Percentiles rank a stretch among this genome's conserved stretches.
phyloP scores from a whole-genome alignment of 2,113 vertebrate species.

The Anolis carolinensis region DNA sequence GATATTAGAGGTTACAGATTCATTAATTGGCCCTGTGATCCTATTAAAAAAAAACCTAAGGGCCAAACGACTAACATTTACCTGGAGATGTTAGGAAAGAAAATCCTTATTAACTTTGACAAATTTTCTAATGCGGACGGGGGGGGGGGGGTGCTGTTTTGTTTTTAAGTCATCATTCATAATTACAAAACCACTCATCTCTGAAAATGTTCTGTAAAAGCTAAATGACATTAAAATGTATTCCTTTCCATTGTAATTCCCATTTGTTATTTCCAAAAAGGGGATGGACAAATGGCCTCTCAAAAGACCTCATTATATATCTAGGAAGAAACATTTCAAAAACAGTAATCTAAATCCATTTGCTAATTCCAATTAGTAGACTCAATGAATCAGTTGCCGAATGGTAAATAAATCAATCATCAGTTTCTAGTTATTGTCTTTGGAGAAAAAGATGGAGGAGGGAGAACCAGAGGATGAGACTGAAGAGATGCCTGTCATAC shows the following conservation, averaged over 20 bases:
- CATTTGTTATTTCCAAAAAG: neutral
- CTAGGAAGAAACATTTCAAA: too few relatives aligned
- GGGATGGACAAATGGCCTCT: neutral
- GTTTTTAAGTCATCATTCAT: constrained; percentile 56
- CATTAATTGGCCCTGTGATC: neutral
- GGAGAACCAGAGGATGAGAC: neutral
- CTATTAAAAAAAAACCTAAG: neutral
- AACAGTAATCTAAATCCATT: too few relatives aligned
- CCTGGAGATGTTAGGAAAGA: constrained; percentile 35
- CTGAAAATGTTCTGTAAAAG: constrained; percentile 48
- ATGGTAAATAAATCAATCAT: too few relatives aligned
- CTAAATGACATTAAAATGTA: constrained; percentile 61
- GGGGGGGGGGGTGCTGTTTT: constrained; percentile 34
- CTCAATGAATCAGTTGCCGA: too few relatives aligned
- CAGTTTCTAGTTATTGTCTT: neutral
- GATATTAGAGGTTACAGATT: neutral
- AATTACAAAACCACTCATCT: constrained; percentile 47
- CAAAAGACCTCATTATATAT: neutral
- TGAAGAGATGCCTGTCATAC: fast-evolving
- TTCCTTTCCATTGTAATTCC: constrained; percentile 44
- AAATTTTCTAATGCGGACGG: constrained; percentile 25
- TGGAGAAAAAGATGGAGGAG: neutral
- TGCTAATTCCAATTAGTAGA: too few relatives aligned
- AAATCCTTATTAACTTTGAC: neutral
- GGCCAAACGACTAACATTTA: neutral